Percentiles rank a stretch among this genome's conserved stretches.
Evolutionary conservation across 2,797 vertebrate genomes (phyloP).

Genomic region (Ficedula albicollis): DNA sequence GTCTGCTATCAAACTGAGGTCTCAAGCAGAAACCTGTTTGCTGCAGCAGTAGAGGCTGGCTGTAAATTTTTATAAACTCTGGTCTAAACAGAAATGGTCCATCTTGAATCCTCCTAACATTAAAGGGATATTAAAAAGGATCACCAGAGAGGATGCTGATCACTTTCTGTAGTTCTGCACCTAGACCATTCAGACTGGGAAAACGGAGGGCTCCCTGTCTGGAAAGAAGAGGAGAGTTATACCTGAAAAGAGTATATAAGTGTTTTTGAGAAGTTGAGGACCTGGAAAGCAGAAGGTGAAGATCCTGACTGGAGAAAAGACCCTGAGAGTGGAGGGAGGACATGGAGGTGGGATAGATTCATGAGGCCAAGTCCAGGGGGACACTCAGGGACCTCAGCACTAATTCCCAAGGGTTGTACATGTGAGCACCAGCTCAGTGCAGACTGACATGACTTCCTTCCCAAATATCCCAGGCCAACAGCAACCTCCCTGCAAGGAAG

Average conservation of each 20-base stretch:
- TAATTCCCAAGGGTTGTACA: rapidly evolving
- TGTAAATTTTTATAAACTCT: background rate
- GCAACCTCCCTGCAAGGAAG: background rate
- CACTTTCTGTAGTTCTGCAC: background rate
- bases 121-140: background rate
- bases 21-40: background rate
- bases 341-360: background rate
- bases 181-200: background rate
- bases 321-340: background rate
- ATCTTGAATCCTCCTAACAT: background rate
- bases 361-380: background rate
- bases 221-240: background rate
- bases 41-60: background rate
- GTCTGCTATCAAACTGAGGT: background rate
- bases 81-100: background rate
- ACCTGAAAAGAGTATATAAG: background rate
- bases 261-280: background rate
- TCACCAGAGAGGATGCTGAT: background rate
- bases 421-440: background rate
- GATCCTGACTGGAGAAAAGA: background rate
- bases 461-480: background rate
- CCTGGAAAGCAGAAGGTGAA: background rate
- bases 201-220: background rate
- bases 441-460: background rate
- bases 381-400: background rate